Percentiles rank a stretch among this genome's conserved stretches.
phyloP scores from a whole-genome alignment of 2,113 vertebrate genomes.

The Parotia lawesii region DNA sequence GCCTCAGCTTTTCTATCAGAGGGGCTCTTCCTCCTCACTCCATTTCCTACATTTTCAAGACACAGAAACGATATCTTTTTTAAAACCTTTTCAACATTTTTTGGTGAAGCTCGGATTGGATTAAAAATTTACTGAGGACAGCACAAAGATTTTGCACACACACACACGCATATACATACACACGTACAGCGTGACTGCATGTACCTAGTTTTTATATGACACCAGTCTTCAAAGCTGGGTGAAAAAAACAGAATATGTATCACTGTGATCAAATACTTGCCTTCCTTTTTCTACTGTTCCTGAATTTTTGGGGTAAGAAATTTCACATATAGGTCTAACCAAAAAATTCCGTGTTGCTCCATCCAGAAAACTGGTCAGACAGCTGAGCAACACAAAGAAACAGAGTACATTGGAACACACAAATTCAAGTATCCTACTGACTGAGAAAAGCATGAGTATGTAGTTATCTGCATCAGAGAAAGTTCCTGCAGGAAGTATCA shows the following conservation, averaged over 20 bases:
- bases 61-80: accelerated
- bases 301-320: not conserved
- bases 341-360: not conserved
- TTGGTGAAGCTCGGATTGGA: not conserved
- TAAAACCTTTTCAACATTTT: not conserved
- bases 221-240: not conserved
- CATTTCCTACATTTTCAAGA: not conserved
- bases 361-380: not conserved
- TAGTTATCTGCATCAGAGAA: not conserved
- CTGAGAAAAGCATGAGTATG: not conserved
- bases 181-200: too few species aligned
- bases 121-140: not conserved
- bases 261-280: not conserved
- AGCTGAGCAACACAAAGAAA: not conserved
- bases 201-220: not conserved
- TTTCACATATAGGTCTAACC: not conserved
- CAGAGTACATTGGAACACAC: not conserved
- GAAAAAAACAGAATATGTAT: accelerated
- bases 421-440: not conserved
- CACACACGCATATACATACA: accelerated
- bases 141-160: not conserved
- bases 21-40: not conserved
- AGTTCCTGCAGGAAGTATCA: not conserved
- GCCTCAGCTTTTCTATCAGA: not conserved
- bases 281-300: not conserved